Conservation (phyloP, 2,797 vertebrate species). For the Heterohyrax brucei region DNA sequence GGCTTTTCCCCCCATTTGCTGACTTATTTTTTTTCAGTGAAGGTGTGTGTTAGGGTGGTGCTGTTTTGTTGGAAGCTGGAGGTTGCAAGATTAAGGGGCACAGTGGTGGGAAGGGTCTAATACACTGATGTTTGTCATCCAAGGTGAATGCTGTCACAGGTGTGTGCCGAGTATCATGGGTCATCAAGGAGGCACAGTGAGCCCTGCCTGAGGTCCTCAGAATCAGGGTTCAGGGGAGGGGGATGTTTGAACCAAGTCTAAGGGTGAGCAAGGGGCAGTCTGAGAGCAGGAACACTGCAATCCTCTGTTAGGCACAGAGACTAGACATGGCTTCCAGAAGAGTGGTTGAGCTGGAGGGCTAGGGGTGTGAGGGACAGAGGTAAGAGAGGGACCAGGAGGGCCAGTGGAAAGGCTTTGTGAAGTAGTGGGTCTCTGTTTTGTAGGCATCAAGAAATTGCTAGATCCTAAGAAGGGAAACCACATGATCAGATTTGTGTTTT, state of each 20-base stretch:
- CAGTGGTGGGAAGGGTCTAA: not conserved
- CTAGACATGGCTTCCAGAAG: not conserved
- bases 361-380: not conserved
- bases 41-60: not conserved
- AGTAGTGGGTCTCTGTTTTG: not conserved
- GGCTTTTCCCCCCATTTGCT: not conserved
- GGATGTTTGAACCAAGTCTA: not conserved
- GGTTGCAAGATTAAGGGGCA: not conserved
- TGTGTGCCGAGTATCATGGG: accelerated
- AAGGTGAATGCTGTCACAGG: not conserved
- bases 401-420: not conserved
- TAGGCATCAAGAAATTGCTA: not conserved
- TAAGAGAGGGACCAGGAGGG: not conserved
- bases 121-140: not conserved
- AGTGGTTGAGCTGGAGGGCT: not conserved
- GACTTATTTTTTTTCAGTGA: not conserved
- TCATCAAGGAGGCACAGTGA: accelerated
- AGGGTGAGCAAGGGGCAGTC: not conserved
- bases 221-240: not conserved
- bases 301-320: not conserved
- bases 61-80: not conserved
- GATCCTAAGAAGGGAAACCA: not conserved
- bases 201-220: not conserved
- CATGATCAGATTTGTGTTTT: not conserved
- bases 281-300: not conserved